phyloP scores from a whole-genome alignment of 2,113 vertebrate genomes.

The Ictidomys tridecemlineatus region DNA sequence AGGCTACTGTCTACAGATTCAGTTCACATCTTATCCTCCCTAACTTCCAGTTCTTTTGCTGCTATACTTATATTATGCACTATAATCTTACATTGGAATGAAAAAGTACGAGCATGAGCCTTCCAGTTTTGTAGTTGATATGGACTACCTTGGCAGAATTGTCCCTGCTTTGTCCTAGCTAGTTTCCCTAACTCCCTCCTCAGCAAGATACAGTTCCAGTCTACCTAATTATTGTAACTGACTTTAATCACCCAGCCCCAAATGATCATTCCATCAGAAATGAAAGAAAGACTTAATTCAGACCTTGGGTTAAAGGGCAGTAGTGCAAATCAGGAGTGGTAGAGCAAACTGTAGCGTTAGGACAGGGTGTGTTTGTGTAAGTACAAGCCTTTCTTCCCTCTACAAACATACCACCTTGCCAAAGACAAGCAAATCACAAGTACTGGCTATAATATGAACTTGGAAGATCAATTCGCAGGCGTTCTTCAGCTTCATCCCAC shows the following conservation, averaged over 20 bases:
- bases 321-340: neutral
- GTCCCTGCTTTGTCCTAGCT: neutral
- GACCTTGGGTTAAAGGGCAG: neutral
- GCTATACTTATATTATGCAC: neutral
- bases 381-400: constrained; percentile 63
- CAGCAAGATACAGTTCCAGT: neutral
- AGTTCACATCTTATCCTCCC: neutral
- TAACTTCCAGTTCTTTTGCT: neutral
- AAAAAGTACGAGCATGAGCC: neutral
- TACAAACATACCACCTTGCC: constrained; percentile 64
- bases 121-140: neutral
- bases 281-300: neutral
- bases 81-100: neutral
- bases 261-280: constrained; percentile 9
- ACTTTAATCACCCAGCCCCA: neutral
- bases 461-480: neutral
- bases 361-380: constrained; percentile 60
- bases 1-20: neutral
- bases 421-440: constrained; percentile 4
- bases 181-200: neutral
- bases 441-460: neutral
- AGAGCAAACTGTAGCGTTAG: constrained; percentile 3
- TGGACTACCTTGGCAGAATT: neutral
- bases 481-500: neutral
- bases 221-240: neutral